phyloP scores from a whole-genome alignment of 2,888 invertebrate genomes.

The Ernsta delagoae region DNA sequence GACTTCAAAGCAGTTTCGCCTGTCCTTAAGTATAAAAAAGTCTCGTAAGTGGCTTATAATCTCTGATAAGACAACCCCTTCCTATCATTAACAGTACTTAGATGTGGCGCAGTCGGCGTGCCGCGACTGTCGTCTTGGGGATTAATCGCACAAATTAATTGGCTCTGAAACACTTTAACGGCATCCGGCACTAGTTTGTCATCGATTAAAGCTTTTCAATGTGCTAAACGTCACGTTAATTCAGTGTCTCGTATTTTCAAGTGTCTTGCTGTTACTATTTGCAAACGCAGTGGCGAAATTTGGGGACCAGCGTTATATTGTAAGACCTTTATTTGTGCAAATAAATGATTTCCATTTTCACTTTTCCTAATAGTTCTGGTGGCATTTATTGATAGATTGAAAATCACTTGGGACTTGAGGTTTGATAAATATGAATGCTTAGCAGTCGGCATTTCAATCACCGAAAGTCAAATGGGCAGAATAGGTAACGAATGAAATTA shows the following conservation, averaged over 20 bases:
- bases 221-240: neutral
- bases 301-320: too few relatives aligned
- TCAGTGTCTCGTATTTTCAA: neutral
- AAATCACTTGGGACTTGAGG: too few relatives aligned
- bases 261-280: too few relatives aligned
- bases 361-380: neutral
- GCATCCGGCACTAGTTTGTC: neutral
- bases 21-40: neutral
- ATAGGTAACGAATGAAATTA: too few relatives aligned
- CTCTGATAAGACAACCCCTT: neutral
- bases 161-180: neutral
- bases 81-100: neutral
- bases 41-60: neutral
- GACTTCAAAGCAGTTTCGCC: too few relatives aligned
- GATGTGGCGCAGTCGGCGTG: neutral
- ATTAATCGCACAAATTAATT: conserved; percentile 1
- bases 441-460: too few relatives aligned
- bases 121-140: neutral
- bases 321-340: too few relatives aligned
- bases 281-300: too few relatives aligned
- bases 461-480: too few relatives aligned
- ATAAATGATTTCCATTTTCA: too few relatives aligned
- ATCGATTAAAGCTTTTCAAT: conserved; percentile 7
- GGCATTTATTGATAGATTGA: neutral
- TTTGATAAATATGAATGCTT: too few relatives aligned